Evolutionary conservation across 2,113 vertebrate species (phyloP).

Genomic region (Oceanodroma tethys): DNA sequence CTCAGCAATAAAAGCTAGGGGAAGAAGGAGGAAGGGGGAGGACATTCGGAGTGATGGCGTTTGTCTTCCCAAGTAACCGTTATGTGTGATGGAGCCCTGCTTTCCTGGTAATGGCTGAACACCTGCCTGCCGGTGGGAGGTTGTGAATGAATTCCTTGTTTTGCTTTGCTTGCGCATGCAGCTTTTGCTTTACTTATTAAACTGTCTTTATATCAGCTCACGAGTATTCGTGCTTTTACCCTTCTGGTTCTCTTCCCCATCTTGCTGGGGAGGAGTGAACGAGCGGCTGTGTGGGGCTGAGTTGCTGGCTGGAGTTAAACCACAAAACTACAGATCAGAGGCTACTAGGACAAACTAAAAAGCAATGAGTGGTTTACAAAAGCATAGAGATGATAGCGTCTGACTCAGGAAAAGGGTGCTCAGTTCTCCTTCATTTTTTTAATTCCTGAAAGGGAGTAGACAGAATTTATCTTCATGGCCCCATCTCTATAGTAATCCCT

Average conservation of each 20-base stretch:
- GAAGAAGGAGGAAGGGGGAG: background rate
- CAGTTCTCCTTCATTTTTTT: background rate
- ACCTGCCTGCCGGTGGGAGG: rapidly evolving
- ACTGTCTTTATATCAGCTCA: background rate
- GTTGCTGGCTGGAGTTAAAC: background rate
- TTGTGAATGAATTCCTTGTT: background rate
- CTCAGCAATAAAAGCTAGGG: background rate
- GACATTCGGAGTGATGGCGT: background rate
- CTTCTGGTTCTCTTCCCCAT: background rate
- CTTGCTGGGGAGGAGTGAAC: background rate
- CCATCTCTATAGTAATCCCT: background rate
- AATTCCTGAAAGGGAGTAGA: background rate
- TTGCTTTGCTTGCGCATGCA: background rate
- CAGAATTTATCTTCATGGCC: background rate
- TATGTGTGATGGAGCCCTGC: rapidly evolving
- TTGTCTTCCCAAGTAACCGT: background rate
- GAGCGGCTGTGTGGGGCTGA: background rate
- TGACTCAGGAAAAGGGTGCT: background rate
- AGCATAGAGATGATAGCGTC: background rate
- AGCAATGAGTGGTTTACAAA: background rate
- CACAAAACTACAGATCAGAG: background rate
- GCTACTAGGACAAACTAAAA: background rate
- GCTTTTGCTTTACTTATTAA: background rate
- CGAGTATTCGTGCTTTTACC: background rate
- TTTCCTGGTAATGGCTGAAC: background rate